Conservation (phyloP, 2,113 vertebrate genomes). For the Tragulus kanchil region DNA sequence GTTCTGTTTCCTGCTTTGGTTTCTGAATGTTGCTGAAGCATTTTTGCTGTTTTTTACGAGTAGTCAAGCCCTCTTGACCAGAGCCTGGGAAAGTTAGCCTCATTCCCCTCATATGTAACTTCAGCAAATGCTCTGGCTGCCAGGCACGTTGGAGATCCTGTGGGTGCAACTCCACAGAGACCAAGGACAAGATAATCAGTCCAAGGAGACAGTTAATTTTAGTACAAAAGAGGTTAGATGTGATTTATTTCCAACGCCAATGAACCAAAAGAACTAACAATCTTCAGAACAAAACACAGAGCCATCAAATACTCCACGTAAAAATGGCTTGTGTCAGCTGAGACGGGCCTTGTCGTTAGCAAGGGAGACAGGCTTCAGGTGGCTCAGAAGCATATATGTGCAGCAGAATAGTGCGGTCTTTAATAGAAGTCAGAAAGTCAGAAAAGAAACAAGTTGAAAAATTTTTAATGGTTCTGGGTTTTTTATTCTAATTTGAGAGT, state of each 20-base stretch:
- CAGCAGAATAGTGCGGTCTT: neutral
- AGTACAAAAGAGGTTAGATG: slow-evolving; percentile 79
- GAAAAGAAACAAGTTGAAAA: neutral
- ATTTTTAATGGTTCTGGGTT: neutral
- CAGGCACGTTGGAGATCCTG: slow-evolving; percentile 64
- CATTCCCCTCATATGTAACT: neutral
- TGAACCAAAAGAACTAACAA: slow-evolving; percentile 72
- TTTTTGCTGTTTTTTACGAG: slow-evolving; percentile 11
- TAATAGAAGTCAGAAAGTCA: neutral
- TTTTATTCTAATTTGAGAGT: slow-evolving; percentile 16
- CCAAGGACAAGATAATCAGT: slow-evolving; percentile 73
- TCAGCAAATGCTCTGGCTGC: slow-evolving; percentile 51
- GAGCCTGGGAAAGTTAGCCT: neutral
- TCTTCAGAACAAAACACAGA: slow-evolving; percentile 76
- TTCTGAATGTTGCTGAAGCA: slow-evolving; percentile 31
- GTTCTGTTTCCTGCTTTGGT: neutral
- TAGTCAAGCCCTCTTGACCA: neutral
- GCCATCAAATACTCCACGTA: slow-evolving; percentile 51
- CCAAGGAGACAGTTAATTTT: slow-evolving; percentile 81
- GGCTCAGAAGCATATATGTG: neutral
- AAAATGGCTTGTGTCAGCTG: slow-evolving; percentile 59
- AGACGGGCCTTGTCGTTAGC: slow-evolving; percentile 4
- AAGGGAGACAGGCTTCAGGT: slow-evolving; percentile 28
- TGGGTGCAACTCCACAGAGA: slow-evolving; percentile 54
- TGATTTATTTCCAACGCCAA: slow-evolving; percentile 79